Percentiles rank a stretch among this genome's conserved stretches.
Evolutionary conservation across 2,113 vertebrate species (phyloP).

Genomic region (human): DNA sequence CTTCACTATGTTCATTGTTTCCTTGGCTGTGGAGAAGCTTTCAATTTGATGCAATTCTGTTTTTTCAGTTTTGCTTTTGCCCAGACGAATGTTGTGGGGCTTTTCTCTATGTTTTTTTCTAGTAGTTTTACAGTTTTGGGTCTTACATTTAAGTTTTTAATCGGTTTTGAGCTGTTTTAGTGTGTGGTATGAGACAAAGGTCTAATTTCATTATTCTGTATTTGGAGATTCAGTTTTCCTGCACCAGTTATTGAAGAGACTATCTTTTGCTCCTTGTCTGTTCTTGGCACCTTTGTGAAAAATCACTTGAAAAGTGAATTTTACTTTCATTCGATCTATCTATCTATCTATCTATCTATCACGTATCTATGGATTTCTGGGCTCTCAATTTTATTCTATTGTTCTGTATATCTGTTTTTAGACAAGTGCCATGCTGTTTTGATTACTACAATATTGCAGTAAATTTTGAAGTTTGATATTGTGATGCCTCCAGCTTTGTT

Average conservation of each 20-base stretch:
- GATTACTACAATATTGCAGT: not conserved
- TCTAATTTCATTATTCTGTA: not conserved
- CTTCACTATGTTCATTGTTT: not conserved
- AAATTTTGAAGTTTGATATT: not conserved
- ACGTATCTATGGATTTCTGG: not conserved
- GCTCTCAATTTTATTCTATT: not conserved
- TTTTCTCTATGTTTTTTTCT: not conserved
- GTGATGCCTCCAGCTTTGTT: not conserved
- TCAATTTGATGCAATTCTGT: not conserved
- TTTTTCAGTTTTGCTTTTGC: not conserved
- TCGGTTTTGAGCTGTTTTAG: not conserved
- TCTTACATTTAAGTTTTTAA: not conserved
- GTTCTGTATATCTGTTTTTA: not conserved
- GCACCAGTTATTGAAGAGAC: not conserved
- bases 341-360: too few relatives aligned
- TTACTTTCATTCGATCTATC: too few relatives aligned
- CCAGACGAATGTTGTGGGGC: not conserved
- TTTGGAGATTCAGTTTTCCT: not conserved
- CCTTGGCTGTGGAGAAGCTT: not conserved
- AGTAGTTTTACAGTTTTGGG: not conserved
- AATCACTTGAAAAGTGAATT: not conserved
- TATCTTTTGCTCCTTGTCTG: not conserved
- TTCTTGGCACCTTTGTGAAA: not conserved
- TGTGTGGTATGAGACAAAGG: not conserved
- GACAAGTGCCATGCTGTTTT: not conserved